These are phyloP conservation scores for Phrixothrix hirtus DNA, from an alignment of 2,888 invertebrate species.

Conservation along the genomic window DNA sequence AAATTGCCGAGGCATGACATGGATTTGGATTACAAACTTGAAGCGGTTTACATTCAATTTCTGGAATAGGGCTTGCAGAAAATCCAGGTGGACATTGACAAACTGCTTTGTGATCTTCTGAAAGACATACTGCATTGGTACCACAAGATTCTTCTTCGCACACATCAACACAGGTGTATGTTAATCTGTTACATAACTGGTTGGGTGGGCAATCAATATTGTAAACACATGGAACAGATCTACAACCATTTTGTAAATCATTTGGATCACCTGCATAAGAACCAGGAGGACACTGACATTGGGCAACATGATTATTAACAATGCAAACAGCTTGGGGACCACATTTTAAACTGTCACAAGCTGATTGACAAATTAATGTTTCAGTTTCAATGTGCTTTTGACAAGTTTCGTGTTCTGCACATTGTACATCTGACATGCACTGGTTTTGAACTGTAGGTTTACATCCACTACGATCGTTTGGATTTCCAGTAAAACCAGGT, in stretches of 20 bases:
- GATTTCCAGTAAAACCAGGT: constrained; percentile 83
- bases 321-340: constrained; percentile 87
- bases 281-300: constrained; percentile 88
- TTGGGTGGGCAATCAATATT: constrained; percentile 80
- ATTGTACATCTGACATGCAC: constrained; percentile 80
- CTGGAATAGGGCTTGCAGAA: constrained; percentile 79
- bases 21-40: constrained; percentile 77
- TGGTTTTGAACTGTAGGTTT: constrained; percentile 71
- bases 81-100: constrained; percentile 89
- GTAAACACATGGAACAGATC: constrained; percentile 82
- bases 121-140: constrained; percentile 83
- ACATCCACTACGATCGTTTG: constrained; percentile 88
- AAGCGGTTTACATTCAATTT: constrained; percentile 74
- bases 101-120: constrained; percentile 78
- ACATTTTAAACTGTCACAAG: constrained; percentile 77
- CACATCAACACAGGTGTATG: constrained; percentile 79
- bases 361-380: constrained; percentile 70
- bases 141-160: constrained; percentile 85
- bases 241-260: constrained; percentile 73
- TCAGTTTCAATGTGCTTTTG: constrained; percentile 62
- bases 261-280: constrained; percentile 85
- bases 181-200: constrained; percentile 80
- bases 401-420: constrained; percentile 81
- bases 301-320: constrained; percentile 85
- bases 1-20: constrained; percentile 80